These are phyloP conservation scores for Falco rusticolus DNA, from an alignment of 2,797 vertebrate species.

Conservation along the genomic window DNA sequence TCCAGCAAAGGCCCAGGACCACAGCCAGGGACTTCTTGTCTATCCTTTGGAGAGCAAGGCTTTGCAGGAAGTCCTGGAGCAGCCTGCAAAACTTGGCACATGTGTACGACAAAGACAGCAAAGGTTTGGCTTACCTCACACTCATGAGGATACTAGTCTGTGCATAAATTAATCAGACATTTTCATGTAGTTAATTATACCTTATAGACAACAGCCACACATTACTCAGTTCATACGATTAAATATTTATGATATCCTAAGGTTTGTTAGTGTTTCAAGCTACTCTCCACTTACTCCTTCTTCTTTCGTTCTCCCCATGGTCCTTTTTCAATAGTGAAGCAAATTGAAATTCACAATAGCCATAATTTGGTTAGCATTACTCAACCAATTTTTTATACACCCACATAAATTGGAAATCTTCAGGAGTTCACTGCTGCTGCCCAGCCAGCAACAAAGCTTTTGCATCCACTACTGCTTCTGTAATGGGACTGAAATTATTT, in stretches of 20 bases:
- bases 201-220: background rate
- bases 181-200: background rate
- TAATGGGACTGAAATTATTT: constrained; percentile 45
- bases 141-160: background rate
- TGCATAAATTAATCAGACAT: background rate
- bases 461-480: background rate
- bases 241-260: constrained; percentile 35
- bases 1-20: background rate
- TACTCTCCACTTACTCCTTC: background rate
- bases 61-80: background rate
- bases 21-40: background rate
- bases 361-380: constrained; percentile 25
- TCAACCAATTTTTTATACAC: constrained; percentile 5
- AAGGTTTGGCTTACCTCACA: background rate
- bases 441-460: constrained; percentile 7
- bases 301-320: background rate
- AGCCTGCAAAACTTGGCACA: background rate
- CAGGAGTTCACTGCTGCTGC: background rate
- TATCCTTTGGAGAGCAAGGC: background rate
- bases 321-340: background rate
- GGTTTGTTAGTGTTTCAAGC: background rate
- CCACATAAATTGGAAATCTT: constrained; percentile 24
- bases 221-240: background rate
- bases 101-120: background rate
- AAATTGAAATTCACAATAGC: constrained; percentile 26